These are phyloP conservation scores for Brachionus plicatilis DNA, from an alignment of 1,140 invertebrate species.

Conservation along the genomic window DNA sequence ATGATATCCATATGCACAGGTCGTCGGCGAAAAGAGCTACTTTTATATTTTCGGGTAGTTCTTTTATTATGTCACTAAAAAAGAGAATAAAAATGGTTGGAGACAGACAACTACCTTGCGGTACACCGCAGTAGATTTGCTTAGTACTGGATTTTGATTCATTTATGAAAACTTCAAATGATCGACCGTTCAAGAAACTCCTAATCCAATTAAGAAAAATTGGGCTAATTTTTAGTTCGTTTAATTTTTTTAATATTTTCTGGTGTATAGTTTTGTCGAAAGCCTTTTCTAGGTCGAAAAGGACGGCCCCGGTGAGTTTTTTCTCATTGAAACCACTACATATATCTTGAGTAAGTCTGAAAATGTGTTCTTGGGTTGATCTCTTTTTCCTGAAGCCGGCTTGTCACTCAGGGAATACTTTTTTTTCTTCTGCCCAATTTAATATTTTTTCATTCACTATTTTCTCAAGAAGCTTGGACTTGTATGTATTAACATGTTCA, in stretches of 20 bases:
- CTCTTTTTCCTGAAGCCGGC: too few relatives aligned
- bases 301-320: background rate
- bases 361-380: too few relatives aligned
- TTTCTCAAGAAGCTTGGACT: too few relatives aligned
- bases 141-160: background rate
- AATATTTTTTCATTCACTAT: too few relatives aligned
- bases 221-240: too few relatives aligned
- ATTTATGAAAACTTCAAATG: background rate
- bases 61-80: background rate
- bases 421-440: too few relatives aligned
- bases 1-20: background rate
- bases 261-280: background rate
- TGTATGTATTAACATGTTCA: too few relatives aligned
- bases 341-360: too few relatives aligned
- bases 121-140: background rate
- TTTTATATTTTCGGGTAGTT: background rate
- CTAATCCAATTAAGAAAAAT: background rate
- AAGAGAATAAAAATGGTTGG: background rate
- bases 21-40: background rate
- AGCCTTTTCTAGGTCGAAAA: background rate
- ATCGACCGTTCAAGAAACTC: background rate
- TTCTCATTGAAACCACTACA: background rate
- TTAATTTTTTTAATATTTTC: background rate
- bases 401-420: too few relatives aligned
- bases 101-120: background rate